phyloP scores from a whole-genome alignment of 2,797 vertebrate species.

The Syngnathus rostellatus region DNA sequence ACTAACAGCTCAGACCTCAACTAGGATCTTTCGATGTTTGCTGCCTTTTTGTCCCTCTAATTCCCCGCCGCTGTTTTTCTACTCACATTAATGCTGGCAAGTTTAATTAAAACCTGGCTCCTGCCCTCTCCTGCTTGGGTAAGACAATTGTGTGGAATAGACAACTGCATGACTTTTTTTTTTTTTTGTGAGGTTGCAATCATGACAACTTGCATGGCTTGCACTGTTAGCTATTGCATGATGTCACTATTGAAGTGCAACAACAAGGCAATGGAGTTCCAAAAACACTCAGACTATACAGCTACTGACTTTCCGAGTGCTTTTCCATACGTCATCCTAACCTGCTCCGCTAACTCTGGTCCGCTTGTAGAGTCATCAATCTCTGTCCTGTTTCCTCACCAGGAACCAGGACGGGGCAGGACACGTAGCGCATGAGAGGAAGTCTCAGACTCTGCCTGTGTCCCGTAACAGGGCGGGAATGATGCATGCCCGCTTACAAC shows the following conservation, averaged over 20 bases:
- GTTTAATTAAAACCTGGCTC: constrained; percentile 80
- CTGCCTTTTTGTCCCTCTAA: constrained; percentile 68
- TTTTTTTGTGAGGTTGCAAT: constrained; percentile 13
- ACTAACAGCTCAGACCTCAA: constrained; percentile 60
- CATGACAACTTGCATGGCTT: constrained; percentile 36
- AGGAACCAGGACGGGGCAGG: constrained; percentile 99
- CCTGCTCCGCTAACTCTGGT: constrained; percentile 71
- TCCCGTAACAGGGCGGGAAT: constrained; percentile 99
- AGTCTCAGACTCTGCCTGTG: constrained; percentile 99
- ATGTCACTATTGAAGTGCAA: no score
- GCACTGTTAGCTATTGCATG: neutral
- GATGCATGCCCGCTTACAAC: constrained; percentile 99
- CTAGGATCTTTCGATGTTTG: constrained; percentile 59
- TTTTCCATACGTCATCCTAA: constrained; percentile 14
- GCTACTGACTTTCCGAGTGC: neutral
- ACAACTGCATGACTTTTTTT: constrained; percentile 44
- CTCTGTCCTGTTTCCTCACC: constrained; percentile 84
- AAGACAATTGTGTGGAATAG: constrained; percentile 65
- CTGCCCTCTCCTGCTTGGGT: constrained; percentile 89
- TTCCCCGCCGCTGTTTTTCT: constrained; percentile 76
- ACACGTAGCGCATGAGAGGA: constrained; percentile 94
- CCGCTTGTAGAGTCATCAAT: constrained; percentile 63
- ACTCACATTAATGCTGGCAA: constrained; percentile 85
- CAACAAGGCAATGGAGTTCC: neutral
- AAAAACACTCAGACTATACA: no score